Evolutionary conservation across 1,140 invertebrate genomes (phyloP).

Genomic region (Bombus sylvicola): DNA sequence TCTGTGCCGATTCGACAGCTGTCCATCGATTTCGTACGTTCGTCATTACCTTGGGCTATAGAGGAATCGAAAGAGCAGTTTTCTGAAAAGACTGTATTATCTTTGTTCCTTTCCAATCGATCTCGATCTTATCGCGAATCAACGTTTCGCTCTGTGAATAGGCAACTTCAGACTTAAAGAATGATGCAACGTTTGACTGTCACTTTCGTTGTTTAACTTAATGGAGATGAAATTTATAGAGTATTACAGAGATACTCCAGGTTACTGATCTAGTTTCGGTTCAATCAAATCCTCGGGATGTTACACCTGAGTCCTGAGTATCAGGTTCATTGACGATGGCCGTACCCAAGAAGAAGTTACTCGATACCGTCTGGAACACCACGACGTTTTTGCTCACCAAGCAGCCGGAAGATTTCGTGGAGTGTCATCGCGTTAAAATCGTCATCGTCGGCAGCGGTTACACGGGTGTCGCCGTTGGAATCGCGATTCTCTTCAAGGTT

Average conservation of each 20-base stretch:
- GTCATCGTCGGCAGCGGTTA: slow-evolving; percentile 74
- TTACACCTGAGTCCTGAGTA: not conserved
- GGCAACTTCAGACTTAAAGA: slow-evolving; percentile 33
- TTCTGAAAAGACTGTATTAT: not conserved
- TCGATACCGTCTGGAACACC: slow-evolving; percentile 64
- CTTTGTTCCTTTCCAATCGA: not conserved
- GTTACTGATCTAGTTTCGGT: slow-evolving; percentile 7
- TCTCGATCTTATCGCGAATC: slow-evolving; percentile 13
- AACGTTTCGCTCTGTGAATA: slow-evolving; percentile 5
- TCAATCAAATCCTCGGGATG: slow-evolving; percentile 23
- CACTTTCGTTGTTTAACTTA: slow-evolving; percentile 17
- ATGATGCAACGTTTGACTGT: slow-evolving; percentile 14
- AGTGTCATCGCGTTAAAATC: slow-evolving; percentile 74
- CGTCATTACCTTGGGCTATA: not conserved
- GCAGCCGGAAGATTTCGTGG: slow-evolving; percentile 69
- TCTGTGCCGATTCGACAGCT: slow-evolving; percentile 57
- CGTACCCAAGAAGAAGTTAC: slow-evolving; percentile 59
- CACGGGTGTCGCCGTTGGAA: slow-evolving; percentile 74
- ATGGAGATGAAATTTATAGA: slow-evolving; percentile 37
- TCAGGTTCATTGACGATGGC: slow-evolving; percentile 50
- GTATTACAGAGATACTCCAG: not conserved
- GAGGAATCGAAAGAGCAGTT: not conserved
- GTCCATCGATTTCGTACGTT: slow-evolving; percentile 39
- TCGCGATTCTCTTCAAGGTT: slow-evolving; percentile 77
- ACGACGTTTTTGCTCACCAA: slow-evolving; percentile 75